Percentiles rank a stretch among this genome's conserved stretches.
phyloP scores from a whole-genome alignment of 2,888 invertebrate genomes.

The Acronicta aceris region DNA sequence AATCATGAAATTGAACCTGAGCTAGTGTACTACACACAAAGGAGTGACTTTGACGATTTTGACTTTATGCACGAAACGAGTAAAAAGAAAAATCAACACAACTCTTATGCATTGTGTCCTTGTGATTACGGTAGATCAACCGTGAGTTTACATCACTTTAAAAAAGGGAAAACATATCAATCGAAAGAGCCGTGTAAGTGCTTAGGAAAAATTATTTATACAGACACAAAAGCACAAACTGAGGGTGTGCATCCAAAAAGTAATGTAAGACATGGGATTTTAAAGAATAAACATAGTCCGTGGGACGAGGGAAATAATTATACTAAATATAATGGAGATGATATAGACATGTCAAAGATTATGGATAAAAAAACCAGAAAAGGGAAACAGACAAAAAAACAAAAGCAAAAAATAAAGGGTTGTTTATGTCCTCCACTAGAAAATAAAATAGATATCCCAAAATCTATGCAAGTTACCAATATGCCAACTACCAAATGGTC shows the following conservation, averaged over 20 bases:
- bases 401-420: not conserved
- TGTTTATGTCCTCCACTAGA: not conserved
- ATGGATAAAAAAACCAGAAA: not conserved
- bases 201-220: slow-evolving; percentile 32
- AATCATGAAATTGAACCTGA: slow-evolving; percentile 6
- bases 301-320: not conserved
- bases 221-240: slow-evolving; percentile 26
- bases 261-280: slow-evolving; percentile 2
- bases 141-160: not conserved
- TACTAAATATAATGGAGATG: not conserved
- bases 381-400: not conserved
- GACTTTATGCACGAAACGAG: not conserved
- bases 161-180: not conserved
- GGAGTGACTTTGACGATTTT: slow-evolving; percentile 1
- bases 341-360: not conserved
- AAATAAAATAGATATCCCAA: not conserved
- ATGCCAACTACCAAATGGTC: too few relatives aligned
- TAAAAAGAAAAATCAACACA: too few relatives aligned
- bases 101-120: too few relatives aligned
- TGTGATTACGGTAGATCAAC: too few relatives aligned
- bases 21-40: slow-evolving; percentile 9
- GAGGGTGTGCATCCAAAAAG: slow-evolving; percentile 2
- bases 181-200: not conserved
- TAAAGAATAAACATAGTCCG: slow-evolving; percentile 2
- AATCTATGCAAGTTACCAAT: too few relatives aligned